Evolutionary conservation across 2,888 invertebrate species (phyloP).

Genomic region (Catocala sponsa): DNA sequence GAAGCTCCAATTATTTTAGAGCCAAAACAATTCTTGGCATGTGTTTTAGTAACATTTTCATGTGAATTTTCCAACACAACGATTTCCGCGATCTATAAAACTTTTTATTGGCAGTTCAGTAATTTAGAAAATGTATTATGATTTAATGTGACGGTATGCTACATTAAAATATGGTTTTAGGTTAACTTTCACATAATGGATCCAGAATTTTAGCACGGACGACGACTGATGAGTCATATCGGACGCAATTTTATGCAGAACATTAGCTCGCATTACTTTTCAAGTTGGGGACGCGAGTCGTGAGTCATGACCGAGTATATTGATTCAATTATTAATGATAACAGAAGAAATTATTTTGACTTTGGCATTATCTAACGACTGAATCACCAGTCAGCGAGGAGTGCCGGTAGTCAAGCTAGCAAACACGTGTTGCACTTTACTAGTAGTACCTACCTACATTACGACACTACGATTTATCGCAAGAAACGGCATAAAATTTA

Average conservation of each 20-base stretch:
- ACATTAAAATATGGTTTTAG: conserved; percentile 6
- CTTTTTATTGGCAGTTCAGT: conserved; percentile 14
- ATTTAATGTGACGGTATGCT: conserved; percentile 10
- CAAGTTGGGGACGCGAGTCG: conserved; percentile 37
- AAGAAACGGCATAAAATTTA: conserved; percentile 50
- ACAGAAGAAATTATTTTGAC: conserved; percentile 23
- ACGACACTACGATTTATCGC: conserved; percentile 49
- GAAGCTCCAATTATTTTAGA: conserved; percentile 43
- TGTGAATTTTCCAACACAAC: conserved; percentile 23
- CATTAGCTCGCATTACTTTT: conserved; percentile 24
- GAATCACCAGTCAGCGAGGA: conserved; percentile 7
- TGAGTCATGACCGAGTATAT: conserved; percentile 28
- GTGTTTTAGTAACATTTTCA: conserved; percentile 29
- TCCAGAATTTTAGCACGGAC: conserved; percentile 30
- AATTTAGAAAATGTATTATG: conserved; percentile 4
- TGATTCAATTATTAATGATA: conserved; percentile 25
- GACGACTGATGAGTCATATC: conserved; percentile 33
- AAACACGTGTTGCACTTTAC: conserved; percentile 33
- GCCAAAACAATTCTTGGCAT: conserved; percentile 25
- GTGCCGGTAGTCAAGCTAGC: conserved; percentile 12
- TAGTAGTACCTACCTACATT: conserved; percentile 38
- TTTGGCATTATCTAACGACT: conserved; percentile 16
- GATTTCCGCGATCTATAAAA: conserved; percentile 15
- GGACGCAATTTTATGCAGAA: conserved; percentile 27
- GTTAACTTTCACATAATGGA: conserved; percentile 10